A percentile compares a stretch with the other conserved stretches of the same genome.
Conservation (phyloP, 2,888 invertebrate genomes). For the Yponomeuta evonymella region DNA sequence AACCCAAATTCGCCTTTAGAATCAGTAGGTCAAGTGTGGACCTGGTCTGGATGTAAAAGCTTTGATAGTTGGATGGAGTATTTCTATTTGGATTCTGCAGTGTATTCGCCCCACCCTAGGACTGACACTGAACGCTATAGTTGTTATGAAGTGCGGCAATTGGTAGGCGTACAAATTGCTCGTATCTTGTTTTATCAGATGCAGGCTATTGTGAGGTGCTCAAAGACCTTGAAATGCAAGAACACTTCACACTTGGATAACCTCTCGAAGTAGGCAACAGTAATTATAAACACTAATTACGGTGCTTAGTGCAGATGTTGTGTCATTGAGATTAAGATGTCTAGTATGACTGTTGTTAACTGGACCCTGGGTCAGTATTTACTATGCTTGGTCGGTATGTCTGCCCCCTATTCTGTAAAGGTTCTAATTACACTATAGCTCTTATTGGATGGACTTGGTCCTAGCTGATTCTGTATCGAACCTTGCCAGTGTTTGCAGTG, state of each 20-base stretch:
- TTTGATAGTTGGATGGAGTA: constrained; percentile 15
- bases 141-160: constrained; percentile 58
- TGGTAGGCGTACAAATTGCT: neutral
- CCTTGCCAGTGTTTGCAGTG: too few species aligned
- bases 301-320: neutral
- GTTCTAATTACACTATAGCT: too few species aligned
- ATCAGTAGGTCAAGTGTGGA: neutral
- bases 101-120: constrained; percentile 67
- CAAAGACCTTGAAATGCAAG: constrained; percentile 11
- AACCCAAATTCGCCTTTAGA: neutral
- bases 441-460: too few species aligned
- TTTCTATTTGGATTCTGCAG: constrained; percentile 35
- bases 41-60: constrained; percentile 20
- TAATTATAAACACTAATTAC: constrained; percentile 4
- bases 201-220: neutral
- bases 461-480: too few species aligned
- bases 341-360: neutral
- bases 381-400: neutral
- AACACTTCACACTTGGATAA: constrained; percentile 13
- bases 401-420: neutral
- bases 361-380: neutral
- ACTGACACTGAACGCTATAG: constrained; percentile 50
- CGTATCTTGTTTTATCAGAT: constrained; percentile 7
- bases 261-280: constrained; percentile 9
- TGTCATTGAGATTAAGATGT: neutral